Base-by-base conservation (phyloP, 2,113 vertebrate species). In the Catagonus wagneri region DNA sequence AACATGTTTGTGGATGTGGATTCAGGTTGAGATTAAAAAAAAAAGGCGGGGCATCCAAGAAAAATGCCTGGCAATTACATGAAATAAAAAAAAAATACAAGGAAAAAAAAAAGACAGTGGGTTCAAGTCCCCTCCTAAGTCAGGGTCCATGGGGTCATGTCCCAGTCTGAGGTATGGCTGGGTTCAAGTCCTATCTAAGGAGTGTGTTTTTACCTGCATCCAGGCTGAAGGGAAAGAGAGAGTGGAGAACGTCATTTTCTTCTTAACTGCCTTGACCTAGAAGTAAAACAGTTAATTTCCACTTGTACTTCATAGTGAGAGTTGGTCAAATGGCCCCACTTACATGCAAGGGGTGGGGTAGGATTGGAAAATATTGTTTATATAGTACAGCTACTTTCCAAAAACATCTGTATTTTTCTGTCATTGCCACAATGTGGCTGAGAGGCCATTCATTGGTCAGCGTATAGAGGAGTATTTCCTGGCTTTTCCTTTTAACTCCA, bases 331-430 rank as follows among this genome's bases (percentile, higher is more conserved):
- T 79, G 23, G 23, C 22, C 12, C 17, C 7, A 71, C 34, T 65
- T 52, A 76, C 16, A 72, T 34, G 20, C 54, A 80, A 76, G 36
- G 25, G 25, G 39, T 56, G 3, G 36, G 7, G 10, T 13, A 3
- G 6, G 10, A 29, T 27, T 84, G 17, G 72, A 85, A 72, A 85
- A 84, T 66, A 36, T 22, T 56, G 34, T 34, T 50, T 60, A 36
- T 39, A 9, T 16, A 32, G 56, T 23, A 75, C n/a, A 91, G 5
- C 34, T 74, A 16, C 25, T 78, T 81, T 29, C 29, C 56, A 78
- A 17, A 78, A 90, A 93, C 36, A 34, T 23, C 17, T 54, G 1
- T 52, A 90, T 87, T 94, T 93, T 87, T 93, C 50, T 87, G 4
- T 60, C 19, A 32, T n/a, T 96, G 8, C 32, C 79, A 83, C 81